Percentiles rank a stretch among this genome's conserved stretches.
phyloP scores from a whole-genome alignment of 2,888 invertebrate species.

The Aproaerema taeniolella region DNA sequence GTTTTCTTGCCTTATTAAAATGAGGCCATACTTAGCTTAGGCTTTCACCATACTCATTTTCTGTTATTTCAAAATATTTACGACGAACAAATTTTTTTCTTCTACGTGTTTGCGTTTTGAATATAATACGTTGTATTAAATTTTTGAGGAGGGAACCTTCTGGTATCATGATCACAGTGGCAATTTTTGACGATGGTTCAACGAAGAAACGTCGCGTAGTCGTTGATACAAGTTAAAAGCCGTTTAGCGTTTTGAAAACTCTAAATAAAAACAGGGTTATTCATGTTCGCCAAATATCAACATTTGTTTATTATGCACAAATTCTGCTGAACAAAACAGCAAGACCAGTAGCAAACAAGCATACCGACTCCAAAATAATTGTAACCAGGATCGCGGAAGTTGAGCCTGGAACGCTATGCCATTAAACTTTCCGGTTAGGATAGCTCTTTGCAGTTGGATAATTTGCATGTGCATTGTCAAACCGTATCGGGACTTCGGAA shows the following conservation, averaged over 20 bases:
- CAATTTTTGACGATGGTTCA: not conserved
- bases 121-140: not conserved
- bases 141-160: not conserved
- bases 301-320: not conserved
- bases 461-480: slow-evolving; percentile 75
- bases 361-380: slow-evolving; percentile 45
- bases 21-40: not conserved
- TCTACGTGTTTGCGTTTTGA: too few species aligned
- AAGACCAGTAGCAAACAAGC: slow-evolving; percentile 33
- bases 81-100: not conserved
- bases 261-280: not conserved
- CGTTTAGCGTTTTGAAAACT: not conserved
- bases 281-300: not conserved
- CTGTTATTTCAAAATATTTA: not conserved
- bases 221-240: not conserved
- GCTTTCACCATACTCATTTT: not conserved
- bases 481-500: slow-evolving; percentile 64
- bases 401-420: slow-evolving; percentile 41
- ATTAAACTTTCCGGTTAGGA: slow-evolving; percentile 65
- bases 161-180: not conserved
- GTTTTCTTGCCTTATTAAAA: slow-evolving; percentile 29
- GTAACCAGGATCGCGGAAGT: slow-evolving; percentile 55
- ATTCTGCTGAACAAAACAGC: slow-evolving; percentile 29
- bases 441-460: slow-evolving; percentile 56
- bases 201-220: not conserved